These are phyloP conservation scores for Hippoglossus stenolepis DNA, from an alignment of 2,113 vertebrate species.

Conservation along the genomic window DNA sequence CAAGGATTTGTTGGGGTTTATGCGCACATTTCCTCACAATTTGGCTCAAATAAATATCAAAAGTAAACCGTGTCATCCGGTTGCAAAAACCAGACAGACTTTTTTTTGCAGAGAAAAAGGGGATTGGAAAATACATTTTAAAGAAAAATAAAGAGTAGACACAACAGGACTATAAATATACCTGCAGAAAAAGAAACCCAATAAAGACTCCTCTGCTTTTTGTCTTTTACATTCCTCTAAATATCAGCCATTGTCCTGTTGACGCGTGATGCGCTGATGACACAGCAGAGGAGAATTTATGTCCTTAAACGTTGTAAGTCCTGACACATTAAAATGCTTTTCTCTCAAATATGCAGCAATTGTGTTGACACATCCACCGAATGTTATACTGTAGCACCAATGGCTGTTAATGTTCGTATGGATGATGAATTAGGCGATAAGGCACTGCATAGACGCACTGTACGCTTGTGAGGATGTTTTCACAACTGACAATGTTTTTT, in stretches of 20 bases:
- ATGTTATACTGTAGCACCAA: slow-evolving; percentile 28
- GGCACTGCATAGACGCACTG: slow-evolving; percentile 43
- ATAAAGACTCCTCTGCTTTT: slow-evolving; percentile 46
- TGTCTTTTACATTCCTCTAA: slow-evolving; percentile 63
- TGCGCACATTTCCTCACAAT: slow-evolving; percentile 73
- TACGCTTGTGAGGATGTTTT: slow-evolving; percentile 30
- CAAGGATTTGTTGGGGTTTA: slow-evolving; percentile 70
- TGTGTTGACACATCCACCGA: slow-evolving; percentile 33
- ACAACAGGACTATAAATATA: slow-evolving; percentile 47
- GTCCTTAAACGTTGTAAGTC: slow-evolving; percentile 37
- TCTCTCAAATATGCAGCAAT: slow-evolving; percentile 35
- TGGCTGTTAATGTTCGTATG: slow-evolving; percentile 44
- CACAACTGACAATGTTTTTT: slow-evolving; percentile 45
- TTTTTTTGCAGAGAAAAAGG: slow-evolving; percentile 39
- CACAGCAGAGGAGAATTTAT: slow-evolving; percentile 49
- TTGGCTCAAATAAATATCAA: slow-evolving; percentile 87
- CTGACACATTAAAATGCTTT: slow-evolving; percentile 39
- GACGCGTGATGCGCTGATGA: slow-evolving; percentile 44
- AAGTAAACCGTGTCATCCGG: slow-evolving; percentile 78
- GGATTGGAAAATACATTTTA: slow-evolving; percentile 41
- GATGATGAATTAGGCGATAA: slow-evolving; percentile 72
- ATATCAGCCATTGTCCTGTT: slow-evolving; percentile 46
- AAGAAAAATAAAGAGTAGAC: slow-evolving; percentile 29
- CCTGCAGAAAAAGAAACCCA: slow-evolving; percentile 46
- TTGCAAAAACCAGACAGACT: slow-evolving; percentile 67